These are phyloP conservation scores for Nothobranchius furzeri DNA, from an alignment of 2,113 vertebrate species.

Conservation along the genomic window DNA sequence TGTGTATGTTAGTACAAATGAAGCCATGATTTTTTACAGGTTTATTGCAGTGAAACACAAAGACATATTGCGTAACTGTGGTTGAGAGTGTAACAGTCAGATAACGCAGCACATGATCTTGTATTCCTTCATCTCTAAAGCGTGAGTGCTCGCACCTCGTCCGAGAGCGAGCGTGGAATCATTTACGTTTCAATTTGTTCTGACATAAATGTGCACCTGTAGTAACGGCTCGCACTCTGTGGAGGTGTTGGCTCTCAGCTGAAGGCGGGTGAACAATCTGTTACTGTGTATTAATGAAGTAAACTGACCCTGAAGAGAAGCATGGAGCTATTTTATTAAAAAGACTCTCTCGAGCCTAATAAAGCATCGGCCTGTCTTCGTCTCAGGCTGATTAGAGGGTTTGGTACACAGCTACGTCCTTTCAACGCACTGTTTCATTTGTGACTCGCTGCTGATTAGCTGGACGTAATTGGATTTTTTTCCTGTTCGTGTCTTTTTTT, in stretches of 20 bases:
- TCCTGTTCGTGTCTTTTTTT: neutral
- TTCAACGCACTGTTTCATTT: slow-evolving; percentile 47
- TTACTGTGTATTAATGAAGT: slow-evolving; percentile 39
- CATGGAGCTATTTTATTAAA: slow-evolving; percentile 31
- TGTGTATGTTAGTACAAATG: too few species aligned
- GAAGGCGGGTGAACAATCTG: slow-evolving; percentile 28
- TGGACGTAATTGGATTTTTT: slow-evolving; percentile 61
- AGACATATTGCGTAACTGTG: too few species aligned
- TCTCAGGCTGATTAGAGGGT: slow-evolving; percentile 53
- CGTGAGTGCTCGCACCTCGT: neutral
- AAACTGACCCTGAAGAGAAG: slow-evolving; percentile 29
- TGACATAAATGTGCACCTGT: slow-evolving; percentile 7
- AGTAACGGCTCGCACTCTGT: slow-evolving; percentile 1
- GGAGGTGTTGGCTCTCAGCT: slow-evolving; percentile 5
- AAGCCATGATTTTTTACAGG: too few species aligned
- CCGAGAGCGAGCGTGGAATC: neutral
- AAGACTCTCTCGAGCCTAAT: slow-evolving; percentile 41
- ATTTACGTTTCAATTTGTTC: slow-evolving; percentile 11
- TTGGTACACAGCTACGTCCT: slow-evolving; percentile 35
- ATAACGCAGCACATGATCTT: neutral
- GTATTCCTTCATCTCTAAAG: too few species aligned
- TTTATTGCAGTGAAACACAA: too few species aligned
- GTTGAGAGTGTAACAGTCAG: neutral
- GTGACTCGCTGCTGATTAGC: slow-evolving; percentile 62
- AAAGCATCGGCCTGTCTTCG: slow-evolving; percentile 41